phyloP scores from a whole-genome alignment of 2,888 invertebrate species.

The Eugnorisma glareosa region DNA sequence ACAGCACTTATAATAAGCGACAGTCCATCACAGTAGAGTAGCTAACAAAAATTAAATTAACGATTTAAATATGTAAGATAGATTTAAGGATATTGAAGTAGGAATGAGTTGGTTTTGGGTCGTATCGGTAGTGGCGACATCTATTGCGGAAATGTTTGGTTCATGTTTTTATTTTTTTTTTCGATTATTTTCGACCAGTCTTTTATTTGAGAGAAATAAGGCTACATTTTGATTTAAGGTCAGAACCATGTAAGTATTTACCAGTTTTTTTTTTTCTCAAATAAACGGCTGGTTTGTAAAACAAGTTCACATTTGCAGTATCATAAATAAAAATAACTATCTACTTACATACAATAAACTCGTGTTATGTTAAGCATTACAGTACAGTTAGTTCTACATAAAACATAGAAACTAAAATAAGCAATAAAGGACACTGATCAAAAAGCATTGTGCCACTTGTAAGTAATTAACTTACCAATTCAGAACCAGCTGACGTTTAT shows the following conservation, averaged over 20 bases:
- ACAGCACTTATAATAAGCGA: slow-evolving; percentile 74
- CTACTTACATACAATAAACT: slow-evolving; percentile 20
- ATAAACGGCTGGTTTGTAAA: slow-evolving; percentile 27
- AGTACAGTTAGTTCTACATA: slow-evolving; percentile 51
- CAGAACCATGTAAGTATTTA: slow-evolving; percentile 1
- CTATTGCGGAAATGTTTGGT: slow-evolving; percentile 60
- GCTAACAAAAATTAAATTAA: slow-evolving; percentile 74
- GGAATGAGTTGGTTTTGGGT: slow-evolving; percentile 61
- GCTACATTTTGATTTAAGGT: slow-evolving; percentile 12
- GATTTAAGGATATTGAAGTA: slow-evolving; percentile 64
- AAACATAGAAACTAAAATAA: slow-evolving; percentile 28
- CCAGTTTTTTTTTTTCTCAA: slow-evolving; percentile 19
- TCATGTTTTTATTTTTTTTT: slow-evolving; percentile 36
- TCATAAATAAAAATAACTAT: slow-evolving; percentile 11
- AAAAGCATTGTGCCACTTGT: not conserved
- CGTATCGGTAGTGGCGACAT: slow-evolving; percentile 65
- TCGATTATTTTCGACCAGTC: slow-evolving; percentile 18
- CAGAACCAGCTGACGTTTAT: not conserved
- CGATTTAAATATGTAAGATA: slow-evolving; percentile 63
- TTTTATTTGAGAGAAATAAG: slow-evolving; percentile 30
- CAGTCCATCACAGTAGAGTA: slow-evolving; percentile 82
- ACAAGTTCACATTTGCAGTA: slow-evolving; percentile 54
- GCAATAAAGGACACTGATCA: slow-evolving; percentile 17
- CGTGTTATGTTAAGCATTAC: slow-evolving; percentile 43
- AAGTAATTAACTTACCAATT: not conserved